A percentile compares a stretch with the other conserved stretches of the same genome.
Evolutionary conservation across 2,113 vertebrate species (phyloP).

Genomic region (Pavo muticus): DNA sequence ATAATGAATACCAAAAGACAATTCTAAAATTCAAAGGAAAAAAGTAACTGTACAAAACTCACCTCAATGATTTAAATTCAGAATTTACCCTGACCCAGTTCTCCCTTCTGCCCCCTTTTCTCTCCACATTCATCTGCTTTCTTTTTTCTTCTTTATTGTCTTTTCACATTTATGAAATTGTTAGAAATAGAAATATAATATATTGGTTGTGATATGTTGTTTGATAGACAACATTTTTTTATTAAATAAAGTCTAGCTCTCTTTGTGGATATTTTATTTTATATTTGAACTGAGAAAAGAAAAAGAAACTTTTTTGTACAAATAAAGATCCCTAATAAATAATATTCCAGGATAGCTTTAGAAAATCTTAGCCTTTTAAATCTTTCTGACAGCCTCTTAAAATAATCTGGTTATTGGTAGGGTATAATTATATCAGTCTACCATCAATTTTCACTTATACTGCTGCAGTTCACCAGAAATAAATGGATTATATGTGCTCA

Average conservation of each 20-base stretch:
- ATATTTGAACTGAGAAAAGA: neutral
- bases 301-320: neutral
- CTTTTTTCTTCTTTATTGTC: neutral
- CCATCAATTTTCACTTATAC: slow-evolving; percentile 47
- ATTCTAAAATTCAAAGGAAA: neutral
- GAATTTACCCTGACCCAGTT: neutral
- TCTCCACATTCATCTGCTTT: neutral
- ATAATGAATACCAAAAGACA: neutral
- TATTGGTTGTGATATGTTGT: neutral
- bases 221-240: neutral
- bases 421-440: slow-evolving; percentile 53
- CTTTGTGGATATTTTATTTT: neutral
- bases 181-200: neutral
- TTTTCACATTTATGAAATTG: neutral
- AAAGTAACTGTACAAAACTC: neutral
- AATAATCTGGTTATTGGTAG: slow-evolving; percentile 58
- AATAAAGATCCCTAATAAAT: neutral
- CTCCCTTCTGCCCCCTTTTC: neutral
- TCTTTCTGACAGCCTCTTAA: slow-evolving; percentile 51
- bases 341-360: neutral
- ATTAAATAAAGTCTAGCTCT: neutral
- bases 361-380: slow-evolving; percentile 44
- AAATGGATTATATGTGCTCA: slow-evolving; percentile 50
- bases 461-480: slow-evolving; percentile 47
- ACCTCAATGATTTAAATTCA: neutral